phyloP scores from a whole-genome alignment of 2,797 vertebrate genomes.

The Squalus acanthias region DNA sequence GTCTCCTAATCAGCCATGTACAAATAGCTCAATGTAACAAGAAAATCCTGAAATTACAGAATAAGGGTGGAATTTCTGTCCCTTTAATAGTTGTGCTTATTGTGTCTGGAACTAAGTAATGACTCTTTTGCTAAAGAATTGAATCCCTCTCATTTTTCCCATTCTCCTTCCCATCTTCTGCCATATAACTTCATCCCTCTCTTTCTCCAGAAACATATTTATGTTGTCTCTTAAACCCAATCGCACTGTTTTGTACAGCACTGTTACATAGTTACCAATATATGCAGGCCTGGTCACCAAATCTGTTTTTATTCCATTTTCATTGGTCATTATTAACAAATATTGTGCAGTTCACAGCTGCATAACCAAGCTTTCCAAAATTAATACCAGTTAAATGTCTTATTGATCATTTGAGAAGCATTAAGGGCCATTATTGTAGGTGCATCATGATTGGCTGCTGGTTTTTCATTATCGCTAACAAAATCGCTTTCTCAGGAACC shows the following conservation, averaged over 20 bases:
- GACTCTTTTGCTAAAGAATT: too few relatives aligned
- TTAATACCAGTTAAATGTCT: neutral
- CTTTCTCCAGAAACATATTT: neutral
- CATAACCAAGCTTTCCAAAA: neutral
- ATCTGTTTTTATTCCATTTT: neutral
- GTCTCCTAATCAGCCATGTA: neutral
- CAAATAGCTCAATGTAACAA: neutral
- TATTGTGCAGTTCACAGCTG: neutral
- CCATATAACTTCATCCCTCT: neutral
- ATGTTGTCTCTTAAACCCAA: neutral
- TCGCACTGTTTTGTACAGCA: neutral
- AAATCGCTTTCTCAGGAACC: neutral
- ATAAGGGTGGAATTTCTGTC: neutral
- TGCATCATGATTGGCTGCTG: too few relatives aligned
- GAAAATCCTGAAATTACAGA: neutral
- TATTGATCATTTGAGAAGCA: neutral
- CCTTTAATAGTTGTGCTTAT: neutral
- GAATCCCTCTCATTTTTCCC: neutral
- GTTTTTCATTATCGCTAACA: neutral
- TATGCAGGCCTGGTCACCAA: neutral
- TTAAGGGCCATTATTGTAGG: too few relatives aligned
- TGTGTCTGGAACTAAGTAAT: neutral
- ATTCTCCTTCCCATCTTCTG: neutral
- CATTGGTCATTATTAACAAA: neutral
- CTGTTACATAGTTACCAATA: neutral